Percentiles rank a stretch among this genome's conserved stretches.
Conservation (phyloP, 2,113 vertebrate genomes). For the Xerus inauris region DNA sequence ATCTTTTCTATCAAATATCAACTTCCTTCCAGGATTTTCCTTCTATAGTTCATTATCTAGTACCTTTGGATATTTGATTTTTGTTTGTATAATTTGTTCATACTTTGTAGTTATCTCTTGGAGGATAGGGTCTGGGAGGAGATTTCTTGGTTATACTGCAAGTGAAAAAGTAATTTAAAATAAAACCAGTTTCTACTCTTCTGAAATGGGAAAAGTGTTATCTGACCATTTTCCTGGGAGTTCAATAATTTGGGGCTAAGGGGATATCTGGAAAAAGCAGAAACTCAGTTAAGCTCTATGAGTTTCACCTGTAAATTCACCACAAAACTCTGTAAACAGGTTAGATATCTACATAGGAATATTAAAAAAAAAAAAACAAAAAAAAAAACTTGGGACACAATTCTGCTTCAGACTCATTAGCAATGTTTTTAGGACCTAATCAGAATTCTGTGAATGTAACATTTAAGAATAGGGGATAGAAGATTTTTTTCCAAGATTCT, state of each 20-base stretch:
- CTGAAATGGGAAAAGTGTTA: background rate
- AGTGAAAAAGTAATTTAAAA: constrained; percentile 50
- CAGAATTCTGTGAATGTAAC: background rate
- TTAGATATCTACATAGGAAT: background rate
- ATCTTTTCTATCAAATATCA: background rate
- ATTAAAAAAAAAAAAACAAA: background rate
- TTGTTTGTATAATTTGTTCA: constrained; percentile 9
- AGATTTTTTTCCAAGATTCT: background rate
- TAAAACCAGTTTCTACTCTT: background rate
- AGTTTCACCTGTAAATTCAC: background rate
- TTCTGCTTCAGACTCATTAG: background rate
- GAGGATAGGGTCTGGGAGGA: background rate
- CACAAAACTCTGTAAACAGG: background rate
- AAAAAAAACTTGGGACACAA: background rate
- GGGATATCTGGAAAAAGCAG: background rate
- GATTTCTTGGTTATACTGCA: background rate
- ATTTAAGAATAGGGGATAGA: background rate
- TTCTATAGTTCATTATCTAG: background rate
- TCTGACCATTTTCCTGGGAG: background rate
- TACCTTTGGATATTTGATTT: constrained; percentile 18
- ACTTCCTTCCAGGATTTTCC: background rate
- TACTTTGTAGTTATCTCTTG: background rate
- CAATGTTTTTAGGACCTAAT: background rate
- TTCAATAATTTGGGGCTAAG: constrained; percentile 2
- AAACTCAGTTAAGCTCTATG: background rate